Evolutionary conservation across 1,140 invertebrate species (phyloP).

Genomic region (Hirudo medicinalis): DNA sequence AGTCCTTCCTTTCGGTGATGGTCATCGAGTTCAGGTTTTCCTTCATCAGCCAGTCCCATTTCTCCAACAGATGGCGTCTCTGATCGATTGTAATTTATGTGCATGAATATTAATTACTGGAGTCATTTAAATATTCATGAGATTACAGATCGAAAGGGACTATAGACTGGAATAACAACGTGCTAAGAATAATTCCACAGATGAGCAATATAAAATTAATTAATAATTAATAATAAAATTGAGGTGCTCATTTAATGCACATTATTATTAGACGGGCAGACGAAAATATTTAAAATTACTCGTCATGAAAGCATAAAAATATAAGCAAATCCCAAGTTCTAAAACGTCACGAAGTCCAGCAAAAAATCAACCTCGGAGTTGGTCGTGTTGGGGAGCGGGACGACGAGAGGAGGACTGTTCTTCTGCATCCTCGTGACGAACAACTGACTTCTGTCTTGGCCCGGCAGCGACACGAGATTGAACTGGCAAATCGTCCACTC

Average conservation of each 20-base stretch:
- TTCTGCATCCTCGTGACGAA: constrained; percentile 7
- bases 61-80: constrained; percentile 16
- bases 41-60: constrained; percentile 16
- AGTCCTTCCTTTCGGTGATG: constrained; percentile 3
- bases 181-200: too few species aligned
- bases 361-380: background rate
- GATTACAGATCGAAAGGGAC: too few species aligned
- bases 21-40: constrained; percentile 15
- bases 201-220: background rate
- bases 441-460: background rate
- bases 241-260: too few species aligned
- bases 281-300: too few species aligned
- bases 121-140: background rate
- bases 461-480: background rate
- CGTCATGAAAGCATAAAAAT: too few species aligned
- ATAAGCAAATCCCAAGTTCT: background rate
- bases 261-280: too few species aligned
- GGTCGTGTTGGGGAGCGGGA: constrained; percentile 9
- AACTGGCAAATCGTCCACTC: constrained; percentile 5
- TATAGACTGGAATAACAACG: too few species aligned
- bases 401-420: constrained; percentile 6
- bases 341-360: background rate
- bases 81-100: background rate
- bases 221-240: too few species aligned
- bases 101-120: background rate